A percentile compares a stretch with the other conserved stretches of the same genome.
Evolutionary conservation across 2,888 invertebrate species (phyloP).

Genomic region (Halocaridina rubra): DNA sequence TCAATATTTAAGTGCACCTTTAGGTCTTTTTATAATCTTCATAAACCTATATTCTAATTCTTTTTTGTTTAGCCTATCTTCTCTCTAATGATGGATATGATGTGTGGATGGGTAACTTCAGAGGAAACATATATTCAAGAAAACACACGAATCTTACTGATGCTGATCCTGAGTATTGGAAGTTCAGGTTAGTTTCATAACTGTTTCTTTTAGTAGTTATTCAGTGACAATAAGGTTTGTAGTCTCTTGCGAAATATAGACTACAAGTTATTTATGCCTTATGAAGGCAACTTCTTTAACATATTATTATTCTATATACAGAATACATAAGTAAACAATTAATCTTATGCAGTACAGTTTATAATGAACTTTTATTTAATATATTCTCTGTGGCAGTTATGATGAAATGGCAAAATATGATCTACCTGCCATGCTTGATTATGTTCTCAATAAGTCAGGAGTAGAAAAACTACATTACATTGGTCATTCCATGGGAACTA

Average conservation of each 20-base stretch:
- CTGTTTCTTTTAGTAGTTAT: no score
- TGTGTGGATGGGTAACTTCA: conserved; percentile 85
- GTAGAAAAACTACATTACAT: conserved; percentile 64
- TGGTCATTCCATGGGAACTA: conserved; percentile 68
- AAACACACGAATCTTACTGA: conserved; percentile 71
- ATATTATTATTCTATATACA: no score
- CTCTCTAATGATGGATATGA: conserved; percentile 79
- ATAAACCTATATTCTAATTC: no score
- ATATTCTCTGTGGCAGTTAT: conserved; percentile 65
- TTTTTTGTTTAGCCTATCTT: conserved; percentile 70
- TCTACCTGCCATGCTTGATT: conserved; percentile 68
- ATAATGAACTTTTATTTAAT: no score
- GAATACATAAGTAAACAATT: no score
- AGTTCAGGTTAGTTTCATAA: conserved; percentile 73
- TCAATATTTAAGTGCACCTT: no score
- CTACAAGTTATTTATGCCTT: no score
- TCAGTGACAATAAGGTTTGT: no score
- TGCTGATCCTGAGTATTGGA: conserved; percentile 75
- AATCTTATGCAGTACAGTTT: no score
- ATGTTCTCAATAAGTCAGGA: conserved; percentile 65
- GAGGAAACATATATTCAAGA: conserved; percentile 80
- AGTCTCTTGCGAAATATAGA: no score
- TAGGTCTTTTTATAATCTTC: no score
- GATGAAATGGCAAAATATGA: conserved; percentile 69
- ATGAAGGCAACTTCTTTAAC: no score